phyloP scores from a whole-genome alignment of 2,888 invertebrate species.

The Drosophila cracens region DNA sequence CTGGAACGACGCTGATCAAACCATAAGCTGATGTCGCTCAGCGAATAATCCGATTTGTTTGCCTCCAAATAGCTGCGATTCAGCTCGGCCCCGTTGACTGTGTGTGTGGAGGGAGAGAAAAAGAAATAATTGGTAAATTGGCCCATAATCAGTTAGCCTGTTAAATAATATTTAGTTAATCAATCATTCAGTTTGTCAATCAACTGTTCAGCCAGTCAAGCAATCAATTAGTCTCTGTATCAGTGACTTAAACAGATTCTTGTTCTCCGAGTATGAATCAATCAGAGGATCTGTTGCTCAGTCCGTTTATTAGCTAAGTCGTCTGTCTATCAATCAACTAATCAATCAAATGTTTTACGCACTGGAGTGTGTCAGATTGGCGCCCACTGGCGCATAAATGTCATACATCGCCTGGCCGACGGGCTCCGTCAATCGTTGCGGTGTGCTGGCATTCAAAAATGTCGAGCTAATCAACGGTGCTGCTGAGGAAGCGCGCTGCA shows the following conservation, averaged over 20 bases:
- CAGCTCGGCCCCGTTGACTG: slow-evolving; percentile 84
- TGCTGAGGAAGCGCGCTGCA: slow-evolving; percentile 43
- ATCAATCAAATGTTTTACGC: slow-evolving; percentile 28
- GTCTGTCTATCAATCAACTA: neutral
- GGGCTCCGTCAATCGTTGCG: slow-evolving; percentile 69
- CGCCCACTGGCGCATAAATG: slow-evolving; percentile 57
- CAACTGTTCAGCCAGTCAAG: neutral
- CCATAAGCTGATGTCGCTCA: slow-evolving; percentile 83
- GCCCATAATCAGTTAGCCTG: neutral
- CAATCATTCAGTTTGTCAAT: neutral
- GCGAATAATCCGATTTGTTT: slow-evolving; percentile 84
- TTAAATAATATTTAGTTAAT: neutral
- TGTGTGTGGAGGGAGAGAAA: slow-evolving; percentile 5
- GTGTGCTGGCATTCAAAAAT: slow-evolving; percentile 82
- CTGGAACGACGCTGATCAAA: slow-evolving; percentile 79
- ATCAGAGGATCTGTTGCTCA: neutral
- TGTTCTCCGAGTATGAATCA: neutral
- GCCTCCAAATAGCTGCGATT: slow-evolving; percentile 84
- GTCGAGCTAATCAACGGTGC: slow-evolving; percentile 68
- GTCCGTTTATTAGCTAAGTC: neutral
- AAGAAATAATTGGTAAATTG: neutral
- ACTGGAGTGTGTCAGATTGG: slow-evolving; percentile 79
- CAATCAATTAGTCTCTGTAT: neutral
- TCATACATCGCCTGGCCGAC: slow-evolving; percentile 33
- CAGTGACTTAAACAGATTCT: neutral